phyloP scores from a whole-genome alignment of 2,888 invertebrate species.

The Drosophila peninsularis region DNA sequence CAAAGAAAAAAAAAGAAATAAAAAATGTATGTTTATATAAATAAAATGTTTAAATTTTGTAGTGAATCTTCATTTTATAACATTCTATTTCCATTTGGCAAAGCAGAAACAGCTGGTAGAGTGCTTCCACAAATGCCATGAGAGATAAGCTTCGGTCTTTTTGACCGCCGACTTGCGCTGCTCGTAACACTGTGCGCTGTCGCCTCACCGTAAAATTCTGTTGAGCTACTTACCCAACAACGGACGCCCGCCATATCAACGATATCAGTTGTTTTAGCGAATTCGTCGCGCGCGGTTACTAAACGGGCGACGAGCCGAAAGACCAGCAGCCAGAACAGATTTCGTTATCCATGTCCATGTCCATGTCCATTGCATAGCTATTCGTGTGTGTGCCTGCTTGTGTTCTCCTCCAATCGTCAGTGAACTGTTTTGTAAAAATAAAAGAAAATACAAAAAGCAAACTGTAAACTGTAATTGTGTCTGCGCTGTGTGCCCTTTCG shows the following conservation, averaged over 20 bases:
- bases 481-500: slow-evolving; percentile 17
- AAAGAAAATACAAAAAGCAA: slow-evolving; percentile 27
- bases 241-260: slow-evolving; percentile 78
- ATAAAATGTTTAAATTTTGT: neutral
- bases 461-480: slow-evolving; percentile 72
- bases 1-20: neutral
- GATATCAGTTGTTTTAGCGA: slow-evolving; percentile 80
- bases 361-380: slow-evolving; percentile 20
- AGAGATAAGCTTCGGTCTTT: neutral
- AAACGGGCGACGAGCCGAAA: slow-evolving; percentile 30
- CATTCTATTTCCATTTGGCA: neutral
- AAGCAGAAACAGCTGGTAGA: neutral
- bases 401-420: slow-evolving; percentile 20
- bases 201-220: slow-evolving; percentile 59
- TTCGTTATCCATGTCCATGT: slow-evolving; percentile 40
- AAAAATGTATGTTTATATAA: neutral
- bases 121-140: neutral
- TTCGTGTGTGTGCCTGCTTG: slow-evolving; percentile 25
- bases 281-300: slow-evolving; percentile 76
- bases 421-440: slow-evolving; percentile 35
- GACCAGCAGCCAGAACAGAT: slow-evolving; percentile 33
- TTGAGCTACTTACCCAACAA: slow-evolving; percentile 65
- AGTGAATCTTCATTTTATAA: too few species aligned
- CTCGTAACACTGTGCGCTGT: slow-evolving; percentile 49
- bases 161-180: neutral